Conservation (phyloP, 2,888 invertebrate species). For the Glyphotaelius pellucidus region DNA sequence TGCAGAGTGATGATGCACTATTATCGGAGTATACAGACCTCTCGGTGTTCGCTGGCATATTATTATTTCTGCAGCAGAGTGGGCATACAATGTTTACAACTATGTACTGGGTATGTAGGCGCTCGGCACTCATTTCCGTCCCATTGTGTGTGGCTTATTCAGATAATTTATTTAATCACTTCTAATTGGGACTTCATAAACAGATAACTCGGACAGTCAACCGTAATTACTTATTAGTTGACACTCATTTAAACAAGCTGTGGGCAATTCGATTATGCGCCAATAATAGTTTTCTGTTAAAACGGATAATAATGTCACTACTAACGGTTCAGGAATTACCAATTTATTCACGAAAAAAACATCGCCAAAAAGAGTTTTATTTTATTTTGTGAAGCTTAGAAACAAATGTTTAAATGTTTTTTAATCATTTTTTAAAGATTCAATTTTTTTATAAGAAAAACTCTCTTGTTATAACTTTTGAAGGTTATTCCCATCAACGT, state of each 20-base stretch:
- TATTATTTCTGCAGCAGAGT: not conserved
- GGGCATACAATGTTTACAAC: not conserved
- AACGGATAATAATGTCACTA: not conserved
- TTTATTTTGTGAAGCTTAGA: no score
- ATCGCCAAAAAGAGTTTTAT: no score
- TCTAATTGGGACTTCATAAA: slow-evolving; percentile 43
- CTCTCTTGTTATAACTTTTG: no score
- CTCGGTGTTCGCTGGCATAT: not conserved
- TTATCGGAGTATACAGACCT: not conserved
- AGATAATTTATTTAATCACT: slow-evolving; percentile 45
- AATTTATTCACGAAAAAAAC: no score
- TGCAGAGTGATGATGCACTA: not conserved
- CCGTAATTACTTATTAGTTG: slow-evolving; percentile 23
- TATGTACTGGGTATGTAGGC: not conserved
- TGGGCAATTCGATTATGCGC: not conserved
- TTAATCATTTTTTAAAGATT: no score
- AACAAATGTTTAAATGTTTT: no score
- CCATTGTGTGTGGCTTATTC: slow-evolving; percentile 38
- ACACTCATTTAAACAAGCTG: not conserved
- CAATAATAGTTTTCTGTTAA: not conserved
- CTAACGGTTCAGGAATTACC: not conserved
- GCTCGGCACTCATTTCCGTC: not conserved
- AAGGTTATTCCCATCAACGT: no score
- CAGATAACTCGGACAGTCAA: slow-evolving; percentile 39
- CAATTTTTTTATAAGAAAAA: no score